Evolutionary conservation across 1,140 invertebrate genomes (phyloP).

Genomic region (Aphidius ervi): DNA sequence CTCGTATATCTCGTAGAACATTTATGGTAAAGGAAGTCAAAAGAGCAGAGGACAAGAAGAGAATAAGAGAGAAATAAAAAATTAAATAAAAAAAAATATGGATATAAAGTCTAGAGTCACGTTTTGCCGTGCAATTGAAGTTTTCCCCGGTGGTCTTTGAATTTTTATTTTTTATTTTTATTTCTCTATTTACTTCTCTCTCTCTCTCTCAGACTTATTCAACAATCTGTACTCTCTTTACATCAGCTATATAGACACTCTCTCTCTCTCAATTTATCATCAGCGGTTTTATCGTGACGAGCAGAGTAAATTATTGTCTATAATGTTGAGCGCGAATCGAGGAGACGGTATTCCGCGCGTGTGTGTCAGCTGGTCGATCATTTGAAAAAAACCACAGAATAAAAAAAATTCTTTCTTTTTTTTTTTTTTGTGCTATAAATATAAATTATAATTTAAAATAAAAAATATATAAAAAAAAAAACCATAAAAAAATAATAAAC

Average conservation of each 20-base stretch:
- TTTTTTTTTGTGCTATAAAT: no score
- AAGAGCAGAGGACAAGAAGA: no score
- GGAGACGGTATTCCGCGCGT: slow-evolving; percentile 9
- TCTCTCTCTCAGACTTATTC: no score
- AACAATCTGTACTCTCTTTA: no score
- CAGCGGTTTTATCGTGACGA: slow-evolving; percentile 16
- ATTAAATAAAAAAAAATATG: not conserved
- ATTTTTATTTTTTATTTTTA: not conserved
- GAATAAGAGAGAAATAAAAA: not conserved
- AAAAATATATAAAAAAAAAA: slow-evolving; percentile 11
- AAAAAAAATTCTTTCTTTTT: no score
- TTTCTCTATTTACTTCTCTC: no score
- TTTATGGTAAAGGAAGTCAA: no score
- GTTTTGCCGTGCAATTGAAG: slow-evolving; percentile 2
- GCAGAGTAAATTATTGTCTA: slow-evolving; percentile 4
- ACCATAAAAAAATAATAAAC: not conserved
- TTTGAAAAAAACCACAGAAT: no score
- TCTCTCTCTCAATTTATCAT: not conserved
- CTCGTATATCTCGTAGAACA: no score
- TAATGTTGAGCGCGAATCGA: slow-evolving; percentile 26
- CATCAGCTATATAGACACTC: no score
- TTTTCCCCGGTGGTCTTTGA: slow-evolving; percentile 2
- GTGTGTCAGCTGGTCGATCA: slow-evolving; percentile 35
- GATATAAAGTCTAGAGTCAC: not conserved
- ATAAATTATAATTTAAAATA: not conserved